Evolutionary conservation across 1,140 invertebrate genomes (phyloP), one percentile per base, ranked within the genome.

Genomic region (Heterodera carotae): DNA sequence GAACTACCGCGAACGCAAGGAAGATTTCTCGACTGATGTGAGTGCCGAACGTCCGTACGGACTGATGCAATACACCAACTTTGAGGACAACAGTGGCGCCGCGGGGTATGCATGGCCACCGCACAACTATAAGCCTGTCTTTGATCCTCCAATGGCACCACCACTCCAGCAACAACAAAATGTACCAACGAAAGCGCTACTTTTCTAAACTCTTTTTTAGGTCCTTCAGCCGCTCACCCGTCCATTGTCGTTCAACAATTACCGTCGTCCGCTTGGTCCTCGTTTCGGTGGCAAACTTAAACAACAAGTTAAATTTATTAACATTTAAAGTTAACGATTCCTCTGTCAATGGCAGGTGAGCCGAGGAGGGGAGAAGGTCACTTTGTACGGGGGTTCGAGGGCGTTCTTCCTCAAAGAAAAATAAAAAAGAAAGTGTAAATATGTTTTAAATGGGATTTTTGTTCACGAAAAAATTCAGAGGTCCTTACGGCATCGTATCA

Each of bases 1-100:
- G 72, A 39, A 75, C 18, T 75, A 72, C 60, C 72, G 72, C 10
- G 36, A 62, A 33, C 72, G 59, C 31, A 75, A 72, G 33, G 72
- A 64, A 7, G 72, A 75, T 36, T 75, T 75, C 56, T 64, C 72
- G 27, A 56, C 48, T 4, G 48, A 56, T 22, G 48, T 56, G 48
- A 56, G 48, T 56, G 64, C 29, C 33, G 72, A 75, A 22, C 72
- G 72, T 39, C 72, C 66, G 22, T 48, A 66, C 56, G 72, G 72
- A 0, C 22, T 56, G 29, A 22, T 3, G 29, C 27, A 75, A 7
- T 75, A 75, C 25, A 75, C 72, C 18, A 75, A 66, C 25, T 75
- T 75, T 33, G 72, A 48, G 5, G n/a, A 12, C n/a, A 75, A 75
- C 22, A 33, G 34, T 18, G 18, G 48, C 22, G 15, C 48, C 48